Evolutionary conservation across 2,113 vertebrate species (phyloP).

Genomic region (Centrocercus urophasianus): DNA sequence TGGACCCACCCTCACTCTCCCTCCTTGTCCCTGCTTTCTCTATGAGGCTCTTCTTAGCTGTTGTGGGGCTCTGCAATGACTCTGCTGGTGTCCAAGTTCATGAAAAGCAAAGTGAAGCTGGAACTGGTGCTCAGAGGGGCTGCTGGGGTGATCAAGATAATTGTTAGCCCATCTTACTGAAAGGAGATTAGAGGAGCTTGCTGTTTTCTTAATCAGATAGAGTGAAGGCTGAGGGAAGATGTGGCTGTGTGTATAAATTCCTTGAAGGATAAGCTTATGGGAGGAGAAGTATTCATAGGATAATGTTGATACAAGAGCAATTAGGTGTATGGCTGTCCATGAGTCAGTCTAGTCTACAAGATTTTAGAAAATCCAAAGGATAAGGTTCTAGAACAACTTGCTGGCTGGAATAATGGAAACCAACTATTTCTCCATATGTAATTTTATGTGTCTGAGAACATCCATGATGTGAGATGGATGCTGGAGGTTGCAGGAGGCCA

Average conservation of each 20-base stretch:
- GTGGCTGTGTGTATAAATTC: background rate
- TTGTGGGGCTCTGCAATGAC: background rate
- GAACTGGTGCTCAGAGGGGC: background rate
- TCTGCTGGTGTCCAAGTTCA: background rate
- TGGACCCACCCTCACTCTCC: background rate
- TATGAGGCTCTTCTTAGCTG: background rate
- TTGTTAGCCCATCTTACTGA: background rate
- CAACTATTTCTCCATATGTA: background rate
- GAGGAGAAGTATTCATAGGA: background rate
- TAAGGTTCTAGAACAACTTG: background rate
- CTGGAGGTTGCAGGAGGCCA: background rate
- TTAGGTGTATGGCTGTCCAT: background rate
- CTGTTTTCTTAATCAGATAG: background rate
- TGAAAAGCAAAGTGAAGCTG: background rate
- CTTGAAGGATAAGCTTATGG: background rate
- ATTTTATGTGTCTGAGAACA: background rate
- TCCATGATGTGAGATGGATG: too few relatives aligned
- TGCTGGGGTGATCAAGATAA: slow-evolving; percentile 9
- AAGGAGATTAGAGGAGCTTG: background rate
- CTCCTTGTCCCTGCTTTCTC: background rate
- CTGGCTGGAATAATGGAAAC: background rate
- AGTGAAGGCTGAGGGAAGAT: background rate
- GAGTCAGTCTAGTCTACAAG: background rate
- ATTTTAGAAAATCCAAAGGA: background rate
- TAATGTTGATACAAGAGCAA: background rate